Conservation (phyloP, 1,140 invertebrate species). For the Rhopalosiphum maidis region DNA sequence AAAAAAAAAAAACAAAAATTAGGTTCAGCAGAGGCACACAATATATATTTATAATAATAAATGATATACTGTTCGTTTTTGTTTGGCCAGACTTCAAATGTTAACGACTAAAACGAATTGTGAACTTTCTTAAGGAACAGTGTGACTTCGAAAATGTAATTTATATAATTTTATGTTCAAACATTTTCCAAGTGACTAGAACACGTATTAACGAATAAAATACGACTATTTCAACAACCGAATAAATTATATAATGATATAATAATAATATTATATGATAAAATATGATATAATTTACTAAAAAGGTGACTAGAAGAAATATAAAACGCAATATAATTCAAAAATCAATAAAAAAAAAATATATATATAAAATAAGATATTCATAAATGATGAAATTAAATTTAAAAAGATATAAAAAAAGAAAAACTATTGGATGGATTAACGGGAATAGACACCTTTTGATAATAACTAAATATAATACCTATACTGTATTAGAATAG, state of each 20-base stretch:
- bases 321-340: background rate
- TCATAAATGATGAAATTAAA: background rate
- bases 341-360: background rate
- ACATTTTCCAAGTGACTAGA: background rate
- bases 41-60: conserved; percentile 14
- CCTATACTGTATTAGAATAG: background rate
- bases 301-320: background rate
- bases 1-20: background rate
- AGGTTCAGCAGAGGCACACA: background rate
- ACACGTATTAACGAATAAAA: background rate
- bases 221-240: background rate
- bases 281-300: background rate
- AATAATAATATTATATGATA: too few relatives aligned
- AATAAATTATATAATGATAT: background rate
- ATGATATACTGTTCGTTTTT: background rate
- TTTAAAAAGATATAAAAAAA: background rate
- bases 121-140: background rate
- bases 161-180: conserved; percentile 6
- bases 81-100: conserved; percentile 18
- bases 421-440: background rate
- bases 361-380: background rate
- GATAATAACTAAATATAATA: background rate
- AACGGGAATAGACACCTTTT: background rate
- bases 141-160: background rate
- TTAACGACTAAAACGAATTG: conserved; percentile 21